phyloP scores from a whole-genome alignment of 1,140 invertebrate species.

The Leptoteleia sp. region DNA sequence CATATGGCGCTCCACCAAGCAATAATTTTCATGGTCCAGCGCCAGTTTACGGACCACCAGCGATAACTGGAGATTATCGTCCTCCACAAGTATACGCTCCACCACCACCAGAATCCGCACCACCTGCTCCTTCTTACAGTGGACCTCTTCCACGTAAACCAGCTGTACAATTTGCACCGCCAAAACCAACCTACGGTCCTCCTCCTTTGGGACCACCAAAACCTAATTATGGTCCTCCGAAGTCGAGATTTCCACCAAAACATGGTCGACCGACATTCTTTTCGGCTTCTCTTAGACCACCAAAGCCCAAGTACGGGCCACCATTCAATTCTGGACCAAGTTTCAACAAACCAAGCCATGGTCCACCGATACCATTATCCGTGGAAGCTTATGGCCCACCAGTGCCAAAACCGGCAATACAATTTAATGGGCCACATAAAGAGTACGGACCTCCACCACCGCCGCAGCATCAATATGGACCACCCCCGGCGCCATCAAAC shows the following conservation, averaged over 20 bases:
- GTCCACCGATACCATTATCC: slow-evolving; percentile 73
- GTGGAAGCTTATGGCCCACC: slow-evolving; percentile 76
- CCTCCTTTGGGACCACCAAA: slow-evolving; percentile 74
- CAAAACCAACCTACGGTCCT: slow-evolving; percentile 40
- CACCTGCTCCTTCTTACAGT: slow-evolving; percentile 65
- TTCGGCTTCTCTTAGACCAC: slow-evolving; percentile 73
- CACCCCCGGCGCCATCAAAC: slow-evolving; percentile 71
- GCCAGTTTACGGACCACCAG: slow-evolving; percentile 78
- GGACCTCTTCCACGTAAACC: slow-evolving; percentile 74
- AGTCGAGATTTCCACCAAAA: slow-evolving; percentile 73
- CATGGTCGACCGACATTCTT: slow-evolving; percentile 66
- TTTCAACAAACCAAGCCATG: slow-evolving; percentile 67
- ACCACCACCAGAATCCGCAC: slow-evolving; percentile 75
- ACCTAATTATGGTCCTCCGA: slow-evolving; percentile 79
- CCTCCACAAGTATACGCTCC: slow-evolving; percentile 76
- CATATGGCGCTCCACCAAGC: slow-evolving; percentile 73
- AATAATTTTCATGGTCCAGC: slow-evolving; percentile 71
- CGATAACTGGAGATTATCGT: slow-evolving; percentile 74
- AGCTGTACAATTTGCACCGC: slow-evolving; percentile 59
- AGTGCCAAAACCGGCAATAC: slow-evolving; percentile 77
- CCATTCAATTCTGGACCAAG: slow-evolving; percentile 62
- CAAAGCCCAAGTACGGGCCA: slow-evolving; percentile 75
- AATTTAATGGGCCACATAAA: slow-evolving; percentile 79
- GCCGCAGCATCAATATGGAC: slow-evolving; percentile 76
- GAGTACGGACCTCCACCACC: slow-evolving; percentile 77